Percentiles rank a stretch among this genome's conserved stretches.
These are phyloP conservation scores for Eupsilia transversa DNA, from an alignment of 2,888 invertebrate genomes.

Conservation along the genomic window DNA sequence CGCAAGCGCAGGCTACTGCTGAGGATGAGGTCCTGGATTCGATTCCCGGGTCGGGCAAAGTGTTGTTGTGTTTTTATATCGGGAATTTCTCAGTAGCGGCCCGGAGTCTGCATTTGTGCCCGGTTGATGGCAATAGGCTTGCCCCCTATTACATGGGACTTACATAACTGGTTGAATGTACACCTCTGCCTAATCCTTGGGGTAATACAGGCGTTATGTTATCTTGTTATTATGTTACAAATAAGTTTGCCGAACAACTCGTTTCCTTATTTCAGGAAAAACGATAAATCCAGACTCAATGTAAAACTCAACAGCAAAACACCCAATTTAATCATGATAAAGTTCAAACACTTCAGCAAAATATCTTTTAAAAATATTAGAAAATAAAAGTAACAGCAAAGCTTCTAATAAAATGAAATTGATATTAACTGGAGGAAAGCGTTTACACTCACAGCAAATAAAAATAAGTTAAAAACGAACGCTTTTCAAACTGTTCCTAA, in stretches of 20 bases:
- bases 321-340: background rate
- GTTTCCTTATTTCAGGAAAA: background rate
- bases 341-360: background rate
- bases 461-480: constrained; percentile 39
- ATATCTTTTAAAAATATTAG: constrained; percentile 18
- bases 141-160: too few relatives aligned
- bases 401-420: constrained; percentile 37
- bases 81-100: too few relatives aligned
- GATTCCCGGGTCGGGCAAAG: too few relatives aligned
- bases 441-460: constrained; percentile 37
- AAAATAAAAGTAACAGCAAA: constrained; percentile 21
- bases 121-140: too few relatives aligned
- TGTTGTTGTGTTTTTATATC: too few relatives aligned
- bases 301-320: background rate
- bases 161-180: too few relatives aligned
- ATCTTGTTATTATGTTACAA: too few relatives aligned
- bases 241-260: background rate
- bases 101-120: too few relatives aligned
- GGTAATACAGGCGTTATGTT: too few relatives aligned
- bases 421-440: constrained; percentile 18
- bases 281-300: background rate
- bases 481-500: constrained; percentile 40
- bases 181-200: too few relatives aligned
- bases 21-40: too few relatives aligned
- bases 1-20: too few relatives aligned